A percentile compares a stretch with the other conserved stretches of the same genome.
phyloP scores from a whole-genome alignment of 2,797 vertebrate species.

The Acanthornis magna region DNA sequence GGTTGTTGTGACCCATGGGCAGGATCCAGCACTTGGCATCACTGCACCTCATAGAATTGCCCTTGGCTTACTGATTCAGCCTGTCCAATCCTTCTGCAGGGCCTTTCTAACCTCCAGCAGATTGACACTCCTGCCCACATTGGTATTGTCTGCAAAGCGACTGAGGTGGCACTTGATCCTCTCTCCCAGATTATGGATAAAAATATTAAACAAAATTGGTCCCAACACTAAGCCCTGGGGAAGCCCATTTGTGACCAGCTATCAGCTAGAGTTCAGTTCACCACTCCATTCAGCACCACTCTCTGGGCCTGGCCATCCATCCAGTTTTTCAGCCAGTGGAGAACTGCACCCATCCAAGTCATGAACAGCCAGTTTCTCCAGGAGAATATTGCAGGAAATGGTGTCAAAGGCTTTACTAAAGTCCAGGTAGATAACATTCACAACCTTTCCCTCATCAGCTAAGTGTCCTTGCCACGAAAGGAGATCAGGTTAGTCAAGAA shows the following conservation, averaged over 20 bases:
- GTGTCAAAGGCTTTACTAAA: neutral
- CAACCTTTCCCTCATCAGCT: neutral
- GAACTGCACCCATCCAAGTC: neutral
- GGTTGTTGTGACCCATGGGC: neutral
- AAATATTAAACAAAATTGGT: neutral
- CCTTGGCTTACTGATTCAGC: neutral
- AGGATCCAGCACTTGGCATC: neutral
- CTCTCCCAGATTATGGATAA: neutral
- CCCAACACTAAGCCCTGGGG: neutral
- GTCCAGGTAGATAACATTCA: neutral
- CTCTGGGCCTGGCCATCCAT: neutral
- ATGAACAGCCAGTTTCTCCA: neutral
- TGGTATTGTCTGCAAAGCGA: neutral
- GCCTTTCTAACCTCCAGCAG: neutral
- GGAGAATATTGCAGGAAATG: neutral
- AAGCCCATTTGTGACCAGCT: neutral
- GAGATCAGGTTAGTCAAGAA: neutral
- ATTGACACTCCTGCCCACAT: neutral
- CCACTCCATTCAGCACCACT: neutral
- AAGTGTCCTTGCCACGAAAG: neutral
- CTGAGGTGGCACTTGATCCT: rapidly evolving
- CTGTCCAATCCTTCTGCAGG: neutral
- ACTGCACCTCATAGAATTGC: neutral
- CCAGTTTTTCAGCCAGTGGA: neutral
- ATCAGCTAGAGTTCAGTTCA: neutral